Conservation (phyloP, 2,888 invertebrate genomes). For the Flexamia atlantica region DNA sequence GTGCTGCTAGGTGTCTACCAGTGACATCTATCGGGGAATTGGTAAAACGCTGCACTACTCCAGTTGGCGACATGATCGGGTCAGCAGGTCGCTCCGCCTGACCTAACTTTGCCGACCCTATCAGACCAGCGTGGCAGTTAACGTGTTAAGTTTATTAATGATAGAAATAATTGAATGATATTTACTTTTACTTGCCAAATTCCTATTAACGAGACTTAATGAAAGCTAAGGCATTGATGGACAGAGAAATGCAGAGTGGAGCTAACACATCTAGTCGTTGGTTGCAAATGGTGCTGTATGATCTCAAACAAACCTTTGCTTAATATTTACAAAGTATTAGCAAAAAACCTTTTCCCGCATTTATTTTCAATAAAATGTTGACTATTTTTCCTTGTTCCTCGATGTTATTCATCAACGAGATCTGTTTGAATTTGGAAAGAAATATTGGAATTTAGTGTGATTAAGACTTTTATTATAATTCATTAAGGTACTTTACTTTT, state of each 20-base stretch:
- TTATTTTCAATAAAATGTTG: not conserved
- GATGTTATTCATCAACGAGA: not conserved
- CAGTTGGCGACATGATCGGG: no score
- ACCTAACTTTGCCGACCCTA: no score
- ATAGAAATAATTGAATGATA: no score
- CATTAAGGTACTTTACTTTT: not conserved
- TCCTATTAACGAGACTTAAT: not conserved
- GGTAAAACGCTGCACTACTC: no score
- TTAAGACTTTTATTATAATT: not conserved
- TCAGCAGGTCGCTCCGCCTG: no score
- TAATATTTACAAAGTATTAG: not conserved
- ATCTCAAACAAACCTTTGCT: slow-evolving; percentile 22
- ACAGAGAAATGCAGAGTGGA: not conserved
- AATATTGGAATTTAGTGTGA: not conserved
- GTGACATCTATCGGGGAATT: no score
- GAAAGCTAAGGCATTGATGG: slow-evolving; percentile 4
- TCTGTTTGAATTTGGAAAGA: not conserved
- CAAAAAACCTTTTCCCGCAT: not conserved
- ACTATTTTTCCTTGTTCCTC: slow-evolving; percentile 7
- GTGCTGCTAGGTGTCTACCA: no score
- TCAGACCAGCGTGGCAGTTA: no score
- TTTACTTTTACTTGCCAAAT: no score
- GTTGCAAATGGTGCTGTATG: slow-evolving; percentile 18
- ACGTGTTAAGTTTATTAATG: no score
- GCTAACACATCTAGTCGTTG: not conserved